These are phyloP conservation scores for Rafetus swinhoei DNA, from an alignment of 2,113 vertebrate species.

Conservation along the genomic window DNA sequence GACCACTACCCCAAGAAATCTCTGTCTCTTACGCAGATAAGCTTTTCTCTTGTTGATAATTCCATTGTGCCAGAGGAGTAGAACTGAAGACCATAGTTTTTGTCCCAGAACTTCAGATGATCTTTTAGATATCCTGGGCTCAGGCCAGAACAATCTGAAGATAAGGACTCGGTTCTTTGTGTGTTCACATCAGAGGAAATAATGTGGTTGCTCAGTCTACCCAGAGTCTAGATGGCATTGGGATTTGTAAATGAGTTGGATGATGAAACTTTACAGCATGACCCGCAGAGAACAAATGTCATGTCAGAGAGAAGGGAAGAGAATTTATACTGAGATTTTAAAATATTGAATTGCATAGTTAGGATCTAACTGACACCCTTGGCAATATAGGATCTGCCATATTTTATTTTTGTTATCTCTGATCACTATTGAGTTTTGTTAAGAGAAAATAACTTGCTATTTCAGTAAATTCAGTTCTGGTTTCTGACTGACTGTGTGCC, in stretches of 20 bases:
- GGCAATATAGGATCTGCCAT: conserved; percentile 37
- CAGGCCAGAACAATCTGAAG: background rate
- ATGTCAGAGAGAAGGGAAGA: background rate
- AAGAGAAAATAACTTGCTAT: conserved; percentile 73
- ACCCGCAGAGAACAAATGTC: conserved; percentile 1
- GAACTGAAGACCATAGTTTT: background rate
- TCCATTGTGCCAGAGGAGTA: background rate
- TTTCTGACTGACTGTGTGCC: conserved; percentile 69
- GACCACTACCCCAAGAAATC: background rate
- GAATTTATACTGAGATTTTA: conserved; percentile 27
- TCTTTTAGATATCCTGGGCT: background rate
- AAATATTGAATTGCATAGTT: conserved; percentile 33
- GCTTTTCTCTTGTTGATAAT: background rate
- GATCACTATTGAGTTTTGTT: conserved; percentile 60
- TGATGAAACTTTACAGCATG: background rate
- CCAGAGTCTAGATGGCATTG: background rate
- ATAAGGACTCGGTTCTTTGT: background rate
- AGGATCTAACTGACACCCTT: conserved; percentile 25
- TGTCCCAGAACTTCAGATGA: background rate
- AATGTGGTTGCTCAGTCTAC: background rate
- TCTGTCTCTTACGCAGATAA: background rate
- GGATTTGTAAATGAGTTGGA: background rate
- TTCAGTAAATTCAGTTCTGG: conserved; percentile 68
- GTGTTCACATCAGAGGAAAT: background rate
- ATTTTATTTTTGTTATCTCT: conserved; percentile 60